Conservation (phyloP, 2,113 vertebrate genomes). For the Bos indicus region DNA sequence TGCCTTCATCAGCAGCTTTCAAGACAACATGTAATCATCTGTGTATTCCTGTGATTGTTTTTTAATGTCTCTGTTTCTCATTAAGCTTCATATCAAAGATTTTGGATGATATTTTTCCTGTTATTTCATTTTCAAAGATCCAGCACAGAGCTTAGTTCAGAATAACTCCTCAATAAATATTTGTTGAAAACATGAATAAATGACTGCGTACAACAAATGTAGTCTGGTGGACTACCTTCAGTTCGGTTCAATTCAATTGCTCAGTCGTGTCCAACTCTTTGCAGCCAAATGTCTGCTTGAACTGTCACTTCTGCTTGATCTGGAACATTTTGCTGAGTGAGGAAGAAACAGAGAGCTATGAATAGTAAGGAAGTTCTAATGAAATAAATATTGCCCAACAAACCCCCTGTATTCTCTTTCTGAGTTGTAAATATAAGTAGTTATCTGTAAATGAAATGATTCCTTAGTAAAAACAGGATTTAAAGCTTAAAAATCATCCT, state of each 20-base stretch:
- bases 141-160: not conserved
- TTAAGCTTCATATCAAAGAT: not conserved
- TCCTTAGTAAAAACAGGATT: not conserved
- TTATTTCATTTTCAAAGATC: not conserved
- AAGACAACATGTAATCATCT: not conserved
- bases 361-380: not conserved
- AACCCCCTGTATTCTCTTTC: constrained; percentile 7
- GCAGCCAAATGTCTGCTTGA: not conserved
- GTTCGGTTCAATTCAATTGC: not conserved
- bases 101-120: not conserved
- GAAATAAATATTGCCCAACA: constrained; percentile 25
- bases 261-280: not conserved
- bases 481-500: not conserved
- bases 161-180: not conserved
- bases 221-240: not conserved
- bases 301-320: not conserved
- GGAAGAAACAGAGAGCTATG: not conserved
- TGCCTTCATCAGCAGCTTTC: not conserved
- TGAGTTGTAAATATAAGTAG: not conserved
- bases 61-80: not conserved
- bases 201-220: not conserved
- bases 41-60: not conserved
- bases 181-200: not conserved
- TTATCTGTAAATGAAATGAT: not conserved
- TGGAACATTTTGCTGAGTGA: not conserved